Conservation (phyloP, 2,797 vertebrate genomes). For the Hylomyscus alleni region DNA sequence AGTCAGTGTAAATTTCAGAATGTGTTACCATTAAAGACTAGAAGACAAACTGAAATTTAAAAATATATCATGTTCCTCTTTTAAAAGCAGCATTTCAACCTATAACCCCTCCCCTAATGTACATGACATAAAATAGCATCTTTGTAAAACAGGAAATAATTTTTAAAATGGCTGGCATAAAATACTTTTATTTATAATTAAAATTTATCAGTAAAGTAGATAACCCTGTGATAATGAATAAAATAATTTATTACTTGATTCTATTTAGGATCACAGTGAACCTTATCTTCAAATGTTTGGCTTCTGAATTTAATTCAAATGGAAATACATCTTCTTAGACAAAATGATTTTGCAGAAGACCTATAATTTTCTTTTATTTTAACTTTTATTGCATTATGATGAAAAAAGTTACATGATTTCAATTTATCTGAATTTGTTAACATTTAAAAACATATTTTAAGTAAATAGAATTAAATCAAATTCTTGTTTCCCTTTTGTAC, state of each 20-base stretch:
- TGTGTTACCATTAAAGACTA: constrained; percentile 30
- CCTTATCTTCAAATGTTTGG: constrained; percentile 76
- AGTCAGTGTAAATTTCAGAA: constrained; percentile 42
- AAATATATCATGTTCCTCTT: constrained; percentile 64
- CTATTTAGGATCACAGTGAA: constrained; percentile 72
- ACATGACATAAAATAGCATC: constrained; percentile 58
- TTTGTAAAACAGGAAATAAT: constrained; percentile 62
- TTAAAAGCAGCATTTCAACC: not conserved
- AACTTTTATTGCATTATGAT: no score
- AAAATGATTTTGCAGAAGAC: constrained; percentile 86
- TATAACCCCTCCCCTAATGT: not conserved
- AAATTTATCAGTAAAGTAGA: constrained; percentile 65
- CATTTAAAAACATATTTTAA: no score
- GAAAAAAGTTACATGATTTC: no score
- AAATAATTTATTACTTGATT: constrained; percentile 63
- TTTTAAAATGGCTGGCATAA: constrained; percentile 65
- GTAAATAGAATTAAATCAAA: no score
- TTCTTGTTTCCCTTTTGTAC: no score
- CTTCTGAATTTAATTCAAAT: constrained; percentile 87
- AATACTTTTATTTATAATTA: constrained; percentile 23
- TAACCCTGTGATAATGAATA: constrained; percentile 39
- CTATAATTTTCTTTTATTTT: constrained; percentile 83
- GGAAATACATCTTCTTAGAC: constrained; percentile 84
- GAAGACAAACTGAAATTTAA: constrained; percentile 58
- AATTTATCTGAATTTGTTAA: no score